Evolutionary conservation across 1,140 invertebrate genomes (phyloP), one percentile per base, ranked within the genome.

Genomic region (Uloborus diversus): DNA sequence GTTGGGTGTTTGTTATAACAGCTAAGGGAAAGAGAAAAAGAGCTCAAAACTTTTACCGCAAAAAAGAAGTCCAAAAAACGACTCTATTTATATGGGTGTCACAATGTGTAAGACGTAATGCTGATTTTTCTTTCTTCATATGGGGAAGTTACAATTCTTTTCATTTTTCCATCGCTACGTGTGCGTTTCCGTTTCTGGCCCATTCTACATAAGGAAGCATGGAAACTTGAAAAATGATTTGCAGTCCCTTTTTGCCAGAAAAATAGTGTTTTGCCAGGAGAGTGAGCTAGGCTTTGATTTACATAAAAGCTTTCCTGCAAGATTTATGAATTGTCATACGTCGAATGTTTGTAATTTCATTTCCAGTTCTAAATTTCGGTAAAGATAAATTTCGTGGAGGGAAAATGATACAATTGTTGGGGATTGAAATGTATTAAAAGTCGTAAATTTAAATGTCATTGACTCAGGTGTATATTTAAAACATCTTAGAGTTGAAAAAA

Each of bases 51-150:
- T 51, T 75, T 75, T 62, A 51, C 57, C 57, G 13, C 70, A 62
- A 73, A 42, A 42, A 17, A 42, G n/a, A n/a, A n/a, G 37, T 9
- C 37, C 7, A 7, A 42, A 75, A 64, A 42, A 23, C 59, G 68
- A 57, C 53, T 71, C 49, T 71, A 71, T 71, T 71, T 71, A 57
- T 71, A 71, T 71, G 53, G 51, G 59, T 71, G 68, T 71, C 68
- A 59, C 53, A 59, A 51, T 9, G 37, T 42, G 37, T 42, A 17
- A 42, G 17, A 42, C 37, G 17, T 42, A 42, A 42, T 42, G 37
- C 37, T 42, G 37, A 42, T 9, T 42, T 42, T 42, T 42, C 37
- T 17, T 42, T 42, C 17, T 42, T 42, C 37, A 42, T 42, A n/a
- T n/a, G n/a, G n/a, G n/a, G n/a, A n/a, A n/a, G n/a, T n/a, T n/a